Evolutionary conservation across 2,797 vertebrate species (phyloP), one percentile per base, ranked within the genome.

Genomic region (Pelobates cultripes): DNA sequence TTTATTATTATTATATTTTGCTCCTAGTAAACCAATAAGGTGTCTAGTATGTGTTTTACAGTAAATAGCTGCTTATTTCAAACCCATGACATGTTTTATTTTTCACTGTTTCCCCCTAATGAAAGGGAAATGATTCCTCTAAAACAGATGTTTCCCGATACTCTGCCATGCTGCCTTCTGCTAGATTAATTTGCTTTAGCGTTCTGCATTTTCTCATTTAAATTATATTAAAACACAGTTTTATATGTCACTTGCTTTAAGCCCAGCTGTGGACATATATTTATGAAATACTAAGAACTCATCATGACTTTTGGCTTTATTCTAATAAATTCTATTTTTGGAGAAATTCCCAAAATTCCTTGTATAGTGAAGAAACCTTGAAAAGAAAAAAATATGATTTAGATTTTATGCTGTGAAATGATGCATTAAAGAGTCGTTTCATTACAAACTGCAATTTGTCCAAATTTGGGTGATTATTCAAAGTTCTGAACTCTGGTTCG

Each of bases 161-260:
- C 10, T 70, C 68, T 70, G 68, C 43, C 15, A 7, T 57, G 55
- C 42, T 47, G 70, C 79, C 73, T 81, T 75, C 79, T 70, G 66
- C 79, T 43, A 60, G 73, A 75, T 81, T 75, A 64, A 81, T 81
- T 81, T 70, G 73, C 73, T 75, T 61, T 81, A 70, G 55, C 73
- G 57, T 55, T 71, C 51, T 13, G 6, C 45, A 41, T 76, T 70
- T 67, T 15, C 47, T 81, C 28, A 17, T 51, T 53, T 28, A 45
- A 75, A 81, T 75, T 69, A 75, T 51, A 51, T 51, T 42, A 69
- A 81, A 44, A 13, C 73, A 69, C 51, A 68, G 43, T 44, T 67
- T 64, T 53, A 28, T 43, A 41, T 68, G 45, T 67, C 28, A 61
- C 47, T 45, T 43, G 7, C 28, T 14, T 60, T 3, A 8, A 64